Evolutionary conservation across 2,797 vertebrate species (phyloP).

Genomic region (Pseudotriccus pelzelni): DNA sequence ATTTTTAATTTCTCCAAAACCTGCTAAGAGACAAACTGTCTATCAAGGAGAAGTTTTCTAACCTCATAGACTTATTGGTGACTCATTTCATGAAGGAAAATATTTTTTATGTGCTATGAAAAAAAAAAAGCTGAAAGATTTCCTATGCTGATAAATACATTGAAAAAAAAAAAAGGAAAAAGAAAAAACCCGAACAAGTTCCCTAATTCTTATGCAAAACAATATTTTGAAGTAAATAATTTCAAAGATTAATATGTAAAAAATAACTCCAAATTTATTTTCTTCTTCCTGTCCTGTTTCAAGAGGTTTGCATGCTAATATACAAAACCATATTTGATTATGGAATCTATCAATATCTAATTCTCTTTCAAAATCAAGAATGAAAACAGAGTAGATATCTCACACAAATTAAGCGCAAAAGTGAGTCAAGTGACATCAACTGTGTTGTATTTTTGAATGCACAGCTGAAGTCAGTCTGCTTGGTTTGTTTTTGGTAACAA

Average conservation of each 20-base stretch:
- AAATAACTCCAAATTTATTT: neutral
- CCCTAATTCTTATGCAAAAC: neutral
- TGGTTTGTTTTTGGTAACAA: neutral
- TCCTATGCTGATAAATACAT: neutral
- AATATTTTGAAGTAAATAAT: neutral
- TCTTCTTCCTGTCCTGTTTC: neutral
- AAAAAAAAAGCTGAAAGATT: neutral
- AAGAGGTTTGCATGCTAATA: neutral
- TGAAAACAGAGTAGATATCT: neutral
- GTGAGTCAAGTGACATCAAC: neutral
- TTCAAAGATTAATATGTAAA: neutral
- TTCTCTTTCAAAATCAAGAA: neutral
- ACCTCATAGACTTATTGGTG: neutral
- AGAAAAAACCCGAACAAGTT: rapidly evolving
- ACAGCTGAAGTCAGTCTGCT: neutral
- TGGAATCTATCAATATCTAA: neutral
- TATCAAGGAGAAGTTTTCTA: neutral
- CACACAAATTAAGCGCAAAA: neutral
- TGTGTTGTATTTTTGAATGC: neutral
- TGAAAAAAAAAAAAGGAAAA: no score
- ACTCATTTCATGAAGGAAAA: neutral
- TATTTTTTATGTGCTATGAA: neutral
- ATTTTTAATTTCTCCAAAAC: neutral
- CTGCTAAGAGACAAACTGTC: neutral
- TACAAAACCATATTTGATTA: neutral